These are phyloP conservation scores for Coelopa frigida DNA, from an alignment of 1,140 invertebrate genomes.

Conservation along the genomic window DNA sequence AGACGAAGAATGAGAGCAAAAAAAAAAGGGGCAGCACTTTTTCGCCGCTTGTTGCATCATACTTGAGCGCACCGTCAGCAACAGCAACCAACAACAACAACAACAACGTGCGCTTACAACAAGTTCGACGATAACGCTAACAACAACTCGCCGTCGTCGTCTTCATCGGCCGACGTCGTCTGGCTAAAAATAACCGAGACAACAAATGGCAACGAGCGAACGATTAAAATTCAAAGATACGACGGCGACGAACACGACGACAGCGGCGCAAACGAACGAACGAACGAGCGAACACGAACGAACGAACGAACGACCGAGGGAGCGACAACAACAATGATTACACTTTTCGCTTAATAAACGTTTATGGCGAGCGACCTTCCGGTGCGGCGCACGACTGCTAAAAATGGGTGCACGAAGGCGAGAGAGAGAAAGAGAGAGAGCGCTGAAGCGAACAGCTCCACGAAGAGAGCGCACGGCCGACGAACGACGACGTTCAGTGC, in stretches of 20 bases:
- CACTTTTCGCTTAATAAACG: slow-evolving; percentile 43
- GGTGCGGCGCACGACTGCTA: no score
- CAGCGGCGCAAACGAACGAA: slow-evolving; percentile 7
- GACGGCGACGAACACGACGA: no score
- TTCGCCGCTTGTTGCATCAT: slow-evolving; percentile 1
- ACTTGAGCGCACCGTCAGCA: background rate
- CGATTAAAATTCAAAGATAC: background rate
- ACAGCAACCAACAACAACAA: background rate
- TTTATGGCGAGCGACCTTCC: slow-evolving; percentile 42
- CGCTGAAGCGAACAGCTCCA: no score
- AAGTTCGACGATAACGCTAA: background rate
- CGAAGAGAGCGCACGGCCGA: no score
- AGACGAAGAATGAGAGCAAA: no score
- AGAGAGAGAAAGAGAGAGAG: no score
- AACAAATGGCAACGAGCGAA: background rate
- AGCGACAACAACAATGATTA: slow-evolving; percentile 32
- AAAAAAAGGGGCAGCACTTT: slow-evolving; percentile 3
- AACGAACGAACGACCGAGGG: background rate
- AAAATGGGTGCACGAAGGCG: no score
- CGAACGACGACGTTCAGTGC: no score
- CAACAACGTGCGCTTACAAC: background rate
- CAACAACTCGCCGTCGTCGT: background rate
- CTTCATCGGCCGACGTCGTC: no score
- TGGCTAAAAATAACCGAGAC: background rate
- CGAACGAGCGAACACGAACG: no score